These are phyloP conservation scores for Lamprotornis superbus DNA, from an alignment of 2,113 vertebrate genomes.

Conservation along the genomic window DNA sequence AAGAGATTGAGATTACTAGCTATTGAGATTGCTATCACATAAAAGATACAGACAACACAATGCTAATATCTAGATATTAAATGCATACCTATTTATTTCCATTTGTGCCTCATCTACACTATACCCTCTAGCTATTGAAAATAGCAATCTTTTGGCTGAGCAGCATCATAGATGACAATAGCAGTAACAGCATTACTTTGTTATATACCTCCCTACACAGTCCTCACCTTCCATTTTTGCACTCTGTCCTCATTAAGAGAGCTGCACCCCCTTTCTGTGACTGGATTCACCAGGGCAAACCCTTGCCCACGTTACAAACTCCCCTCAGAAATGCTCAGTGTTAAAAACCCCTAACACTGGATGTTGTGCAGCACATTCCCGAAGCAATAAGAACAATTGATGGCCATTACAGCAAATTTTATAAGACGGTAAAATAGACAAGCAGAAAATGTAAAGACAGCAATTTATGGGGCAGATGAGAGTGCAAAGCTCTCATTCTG, in stretches of 20 bases:
- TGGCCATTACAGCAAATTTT: not conserved
- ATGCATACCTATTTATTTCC: not conserved
- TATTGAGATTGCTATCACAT: not conserved
- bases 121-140: not conserved
- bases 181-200: not conserved
- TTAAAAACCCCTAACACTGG: not conserved
- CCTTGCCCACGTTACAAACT: not conserved
- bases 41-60: not conserved
- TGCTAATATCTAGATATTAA: not conserved
- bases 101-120: not conserved
- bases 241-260: not conserved
- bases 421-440: not conserved
- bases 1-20: not conserved
- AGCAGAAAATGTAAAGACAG: not conserved
- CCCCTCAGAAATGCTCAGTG: not conserved
- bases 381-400: not conserved
- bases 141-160: not conserved
- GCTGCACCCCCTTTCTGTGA: not conserved
- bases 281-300: not conserved
- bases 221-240: not conserved
- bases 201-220: not conserved
- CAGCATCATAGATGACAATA: not conserved
- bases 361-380: not conserved
- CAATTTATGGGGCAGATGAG: not conserved
- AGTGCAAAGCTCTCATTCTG: slow-evolving; percentile 3